Evolutionary conservation across 1,140 invertebrate species (phyloP).

Genomic region (Acromyrmex echinatior): DNA sequence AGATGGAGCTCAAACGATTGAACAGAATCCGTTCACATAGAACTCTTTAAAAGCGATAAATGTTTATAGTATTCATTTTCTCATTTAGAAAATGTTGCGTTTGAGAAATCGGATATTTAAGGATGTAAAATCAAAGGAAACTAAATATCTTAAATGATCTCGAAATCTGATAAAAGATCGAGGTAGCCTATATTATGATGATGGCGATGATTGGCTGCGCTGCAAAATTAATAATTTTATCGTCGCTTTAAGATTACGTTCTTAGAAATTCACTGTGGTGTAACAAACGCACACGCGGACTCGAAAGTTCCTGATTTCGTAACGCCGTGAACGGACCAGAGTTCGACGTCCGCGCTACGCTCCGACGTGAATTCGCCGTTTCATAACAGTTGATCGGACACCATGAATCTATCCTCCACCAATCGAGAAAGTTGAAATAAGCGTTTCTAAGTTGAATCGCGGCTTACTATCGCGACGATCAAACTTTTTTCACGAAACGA

Average conservation of each 20-base stretch:
- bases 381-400: slow-evolving; percentile 71
- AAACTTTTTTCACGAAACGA: slow-evolving; percentile 14
- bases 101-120: background rate
- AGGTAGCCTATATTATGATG: background rate
- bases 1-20: slow-evolving; percentile 44
- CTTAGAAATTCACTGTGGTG: slow-evolving; percentile 61
- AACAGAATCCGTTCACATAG: slow-evolving; percentile 40
- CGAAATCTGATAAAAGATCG: slow-evolving; percentile 7
- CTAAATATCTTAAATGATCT: background rate
- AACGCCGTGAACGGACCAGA: slow-evolving; percentile 60
- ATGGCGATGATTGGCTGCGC: background rate
- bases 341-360: slow-evolving; percentile 68
- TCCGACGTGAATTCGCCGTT: slow-evolving; percentile 66
- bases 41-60: slow-evolving; percentile 23
- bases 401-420: slow-evolving; percentile 58
- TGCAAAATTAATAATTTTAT: slow-evolving; percentile 43
- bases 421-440: slow-evolving; percentile 52
- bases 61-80: slow-evolving; percentile 30
- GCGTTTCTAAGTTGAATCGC: slow-evolving; percentile 7
- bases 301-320: slow-evolving; percentile 74
- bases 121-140: background rate
- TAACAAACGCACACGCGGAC: slow-evolving; percentile 55
- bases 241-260: slow-evolving; percentile 24
- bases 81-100: background rate
- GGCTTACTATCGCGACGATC: slow-evolving; percentile 10